Base-by-base conservation (phyloP, 2,113 vertebrate genomes). In the Macquaria australasica region DNA sequence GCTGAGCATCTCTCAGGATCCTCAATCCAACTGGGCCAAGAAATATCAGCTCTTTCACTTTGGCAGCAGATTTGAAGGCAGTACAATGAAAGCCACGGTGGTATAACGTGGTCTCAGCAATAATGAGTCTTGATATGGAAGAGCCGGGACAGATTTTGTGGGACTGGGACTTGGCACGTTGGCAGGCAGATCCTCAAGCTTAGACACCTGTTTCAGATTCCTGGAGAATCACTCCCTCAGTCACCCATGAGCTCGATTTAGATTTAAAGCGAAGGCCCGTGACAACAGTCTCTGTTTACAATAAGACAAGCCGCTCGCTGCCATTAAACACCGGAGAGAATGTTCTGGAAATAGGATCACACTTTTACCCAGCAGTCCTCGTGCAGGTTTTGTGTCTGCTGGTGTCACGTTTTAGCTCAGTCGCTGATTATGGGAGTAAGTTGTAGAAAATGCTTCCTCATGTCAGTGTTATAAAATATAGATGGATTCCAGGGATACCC, bases 181-280 rank as follows among this genome's bases (percentile, higher is more conserved):
- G 92, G 86, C 81, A 81, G 91, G 88, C 82, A 64, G 86, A 87
- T 85, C 79, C 82, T 92, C 74, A 78, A 90, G 84, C 89, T 77
- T 48, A 70, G 59, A 80, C 95, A 95, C 94, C 95, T 95, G 96
- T 94, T 92, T 88, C 68, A 91, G 85, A 94, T 95, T 92, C 93
- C 89, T 88, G 73, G 68, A 92, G 90, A 87, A 85, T 89, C 83
- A 55, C 80, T 91, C 89, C 87, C 84, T 80, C 82, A 18, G 79
- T 67, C 86, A 23, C 73, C 62, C 82, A 85, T 63, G 78, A 80
- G 93, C 90, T 77, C 77, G 39, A 92, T 93, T 94, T 95, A 95
- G 94, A 92, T 84, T 72, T 77, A 83, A 89, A 88, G 81, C 82
- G 78, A 31, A 79, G 92, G 85, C 82, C 85, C 78, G 86, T 88